Evolutionary conservation across 2,888 invertebrate species (phyloP).

Genomic region (Xiphydria camelus): DNA sequence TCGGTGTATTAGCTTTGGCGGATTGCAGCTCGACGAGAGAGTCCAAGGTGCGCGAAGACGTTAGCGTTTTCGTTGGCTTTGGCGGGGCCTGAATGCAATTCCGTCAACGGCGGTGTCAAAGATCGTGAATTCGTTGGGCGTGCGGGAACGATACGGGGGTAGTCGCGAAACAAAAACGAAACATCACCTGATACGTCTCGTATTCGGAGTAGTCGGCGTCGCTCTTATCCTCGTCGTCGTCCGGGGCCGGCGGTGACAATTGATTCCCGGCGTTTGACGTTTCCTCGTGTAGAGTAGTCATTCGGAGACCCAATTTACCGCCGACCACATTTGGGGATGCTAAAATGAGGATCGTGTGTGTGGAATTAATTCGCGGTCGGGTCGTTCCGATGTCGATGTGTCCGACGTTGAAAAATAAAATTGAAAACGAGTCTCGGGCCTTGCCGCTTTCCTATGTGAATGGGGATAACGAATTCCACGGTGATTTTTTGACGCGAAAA

Average conservation of each 20-base stretch:
- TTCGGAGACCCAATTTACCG: slow-evolving; percentile 81
- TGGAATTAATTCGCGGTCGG: too few relatives aligned
- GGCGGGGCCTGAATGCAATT: slow-evolving; percentile 38
- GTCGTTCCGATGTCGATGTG: too few relatives aligned
- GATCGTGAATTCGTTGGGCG: too few relatives aligned
- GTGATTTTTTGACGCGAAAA: too few relatives aligned
- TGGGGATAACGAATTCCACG: too few relatives aligned
- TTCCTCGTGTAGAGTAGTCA: slow-evolving; percentile 93
- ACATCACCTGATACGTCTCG: slow-evolving; percentile 51
- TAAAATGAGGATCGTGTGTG: too few relatives aligned
- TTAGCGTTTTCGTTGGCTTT: slow-evolving; percentile 59
- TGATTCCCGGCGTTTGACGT: slow-evolving; percentile 48
- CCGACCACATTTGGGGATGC: slow-evolving; percentile 78
- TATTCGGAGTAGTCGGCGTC: slow-evolving; percentile 52
- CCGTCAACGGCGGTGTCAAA: too few relatives aligned
- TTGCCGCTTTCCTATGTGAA: too few relatives aligned
- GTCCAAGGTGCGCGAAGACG: slow-evolving; percentile 83
- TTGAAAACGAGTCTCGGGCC: too few relatives aligned
- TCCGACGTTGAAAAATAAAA: too few relatives aligned
- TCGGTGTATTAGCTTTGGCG: slow-evolving; percentile 66
- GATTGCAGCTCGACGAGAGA: slow-evolving; percentile 76
- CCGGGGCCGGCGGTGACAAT: slow-evolving; percentile 42
- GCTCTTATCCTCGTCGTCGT: slow-evolving; percentile 53
- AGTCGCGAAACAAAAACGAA: too few relatives aligned
- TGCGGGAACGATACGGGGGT: too few relatives aligned